Percentiles rank a stretch among this genome's conserved stretches.
Evolutionary conservation across 2,888 invertebrate species (phyloP).

Genomic region (Gari tellinella): DNA sequence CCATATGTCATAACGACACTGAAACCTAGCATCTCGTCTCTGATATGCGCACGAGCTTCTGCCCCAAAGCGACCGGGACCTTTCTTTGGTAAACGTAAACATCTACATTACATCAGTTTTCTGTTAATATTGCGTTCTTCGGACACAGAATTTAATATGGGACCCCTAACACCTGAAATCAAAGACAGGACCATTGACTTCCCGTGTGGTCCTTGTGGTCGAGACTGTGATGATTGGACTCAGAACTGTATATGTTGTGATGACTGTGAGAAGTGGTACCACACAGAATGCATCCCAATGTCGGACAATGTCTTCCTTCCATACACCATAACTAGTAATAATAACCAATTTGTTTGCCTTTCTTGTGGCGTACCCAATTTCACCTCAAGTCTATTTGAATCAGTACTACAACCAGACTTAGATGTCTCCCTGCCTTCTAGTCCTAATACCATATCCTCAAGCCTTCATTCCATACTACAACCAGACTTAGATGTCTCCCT

Average conservation of each 20-base stretch:
- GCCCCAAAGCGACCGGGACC: too few species aligned
- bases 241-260: conserved; percentile 5
- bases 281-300: neutral
- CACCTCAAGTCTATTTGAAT: too few species aligned
- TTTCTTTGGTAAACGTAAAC: too few species aligned
- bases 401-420: too few species aligned
- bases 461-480: neutral
- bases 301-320: conserved; percentile 1
- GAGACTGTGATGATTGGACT: neutral
- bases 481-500: too few species aligned
- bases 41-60: too few species aligned
- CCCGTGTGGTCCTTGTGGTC: neutral
- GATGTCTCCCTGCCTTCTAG: neutral
- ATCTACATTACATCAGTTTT: too few species aligned
- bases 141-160: too few species aligned
- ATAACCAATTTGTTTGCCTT: neutral
- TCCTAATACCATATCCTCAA: neutral
- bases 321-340: neutral
- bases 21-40: too few species aligned
- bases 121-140: too few species aligned
- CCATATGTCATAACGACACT: too few species aligned
- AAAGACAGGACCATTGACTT: neutral
- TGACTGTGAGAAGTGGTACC: neutral
- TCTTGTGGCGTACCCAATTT: neutral
- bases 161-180: too few species aligned